Evolutionary conservation across 2,888 invertebrate genomes (phyloP).

Genomic region (Scaptomyza reducta): DNA sequence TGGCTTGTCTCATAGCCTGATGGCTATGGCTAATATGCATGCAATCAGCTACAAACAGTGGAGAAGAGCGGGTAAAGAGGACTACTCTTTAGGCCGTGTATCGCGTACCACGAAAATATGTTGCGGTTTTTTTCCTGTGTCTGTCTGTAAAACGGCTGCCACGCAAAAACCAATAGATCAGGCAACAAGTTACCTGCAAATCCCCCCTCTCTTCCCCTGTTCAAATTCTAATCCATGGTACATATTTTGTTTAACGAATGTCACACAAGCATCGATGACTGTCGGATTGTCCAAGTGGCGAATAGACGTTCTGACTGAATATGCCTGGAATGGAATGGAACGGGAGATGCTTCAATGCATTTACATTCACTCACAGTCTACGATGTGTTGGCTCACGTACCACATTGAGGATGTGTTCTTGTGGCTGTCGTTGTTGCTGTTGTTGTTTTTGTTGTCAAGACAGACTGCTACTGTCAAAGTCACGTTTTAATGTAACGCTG

Average conservation of each 20-base stretch:
- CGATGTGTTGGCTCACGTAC: slow-evolving; percentile 73
- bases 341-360: slow-evolving; percentile 55
- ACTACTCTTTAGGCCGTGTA: slow-evolving; percentile 25
- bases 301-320: slow-evolving; percentile 15
- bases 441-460: slow-evolving; percentile 57
- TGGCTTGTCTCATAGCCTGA: slow-evolving; percentile 43
- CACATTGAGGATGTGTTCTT: slow-evolving; percentile 18
- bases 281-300: slow-evolving; percentile 11
- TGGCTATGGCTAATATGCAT: slow-evolving; percentile 78
- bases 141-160: slow-evolving; percentile 59
- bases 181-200: slow-evolving; percentile 45
- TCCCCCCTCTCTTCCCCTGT: neutral
- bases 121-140: slow-evolving; percentile 43
- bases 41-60: slow-evolving; percentile 70
- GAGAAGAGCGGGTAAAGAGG: neutral
- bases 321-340: slow-evolving; percentile 42
- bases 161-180: slow-evolving; percentile 79
- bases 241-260: slow-evolving; percentile 77
- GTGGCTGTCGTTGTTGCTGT: slow-evolving; percentile 33
- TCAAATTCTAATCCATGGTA: slow-evolving; percentile 52
- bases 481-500: slow-evolving; percentile 76
- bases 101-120: slow-evolving; percentile 68
- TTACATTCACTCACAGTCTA: slow-evolving; percentile 48
- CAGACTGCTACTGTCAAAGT: slow-evolving; percentile 78
- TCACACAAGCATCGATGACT: slow-evolving; percentile 54